Evolutionary conservation across 2,113 vertebrate genomes (phyloP).

Genomic region (Ctenomys sociabilis): DNA sequence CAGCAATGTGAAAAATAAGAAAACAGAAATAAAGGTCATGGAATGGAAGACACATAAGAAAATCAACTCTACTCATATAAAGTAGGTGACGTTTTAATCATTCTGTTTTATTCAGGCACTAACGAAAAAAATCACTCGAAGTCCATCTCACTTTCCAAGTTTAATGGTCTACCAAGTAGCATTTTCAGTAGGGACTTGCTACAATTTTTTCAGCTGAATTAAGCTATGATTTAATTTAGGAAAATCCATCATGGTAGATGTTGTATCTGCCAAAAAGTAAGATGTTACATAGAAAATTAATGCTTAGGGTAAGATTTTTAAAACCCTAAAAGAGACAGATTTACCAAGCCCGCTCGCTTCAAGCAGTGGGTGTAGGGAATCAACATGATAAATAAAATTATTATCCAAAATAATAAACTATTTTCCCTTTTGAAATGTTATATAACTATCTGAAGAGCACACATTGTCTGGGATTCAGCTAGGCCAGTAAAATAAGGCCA

Average conservation of each 20-base stretch:
- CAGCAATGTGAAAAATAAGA: conserved; percentile 49
- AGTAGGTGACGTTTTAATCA: background rate
- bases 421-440: background rate
- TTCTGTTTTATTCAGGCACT: conserved; percentile 17
- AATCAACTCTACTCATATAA: background rate
- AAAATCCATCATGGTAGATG: background rate
- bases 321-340: background rate
- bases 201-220: conserved; percentile 9
- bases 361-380: background rate
- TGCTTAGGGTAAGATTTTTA: conserved; percentile 44
- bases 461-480: background rate
- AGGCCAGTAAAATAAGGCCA: background rate
- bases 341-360: background rate
- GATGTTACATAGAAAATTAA: background rate
- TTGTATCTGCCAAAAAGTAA: background rate
- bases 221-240: conserved; percentile 30
- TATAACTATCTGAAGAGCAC: background rate
- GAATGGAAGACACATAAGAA: conserved; percentile 25
- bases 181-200: background rate
- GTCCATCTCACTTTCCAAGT: conserved; percentile 28
- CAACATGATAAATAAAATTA: conserved; percentile 48
- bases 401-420: conserved; percentile 46
- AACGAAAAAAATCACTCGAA: background rate
- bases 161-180: conserved; percentile 21
- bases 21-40: conserved; percentile 17